Evolutionary conservation across 2,888 invertebrate species (phyloP).

Genomic region (Spodoptera littoralis): DNA sequence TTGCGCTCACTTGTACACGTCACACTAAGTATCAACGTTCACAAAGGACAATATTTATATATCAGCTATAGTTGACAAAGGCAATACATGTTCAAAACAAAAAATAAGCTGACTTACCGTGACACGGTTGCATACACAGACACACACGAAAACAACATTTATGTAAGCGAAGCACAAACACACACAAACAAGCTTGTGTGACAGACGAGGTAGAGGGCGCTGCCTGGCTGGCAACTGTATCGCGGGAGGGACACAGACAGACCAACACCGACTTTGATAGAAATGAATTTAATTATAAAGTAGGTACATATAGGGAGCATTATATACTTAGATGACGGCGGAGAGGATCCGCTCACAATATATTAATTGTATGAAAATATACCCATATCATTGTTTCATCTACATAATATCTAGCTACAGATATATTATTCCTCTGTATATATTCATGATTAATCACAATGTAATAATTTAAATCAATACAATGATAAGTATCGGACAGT

Average conservation of each 20-base stretch:
- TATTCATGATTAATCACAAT: constrained; percentile 51
- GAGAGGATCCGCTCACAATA: constrained; percentile 57
- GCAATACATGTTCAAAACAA: constrained; percentile 28
- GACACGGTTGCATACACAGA: constrained; percentile 49
- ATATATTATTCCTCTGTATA: constrained; percentile 50
- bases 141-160: constrained; percentile 47
- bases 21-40: no score
- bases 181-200: constrained; percentile 20
- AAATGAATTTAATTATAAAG: constrained; percentile 71
- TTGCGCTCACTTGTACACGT: constrained; percentile 5
- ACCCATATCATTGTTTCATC: constrained; percentile 59
- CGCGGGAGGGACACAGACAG: constrained; percentile 47
- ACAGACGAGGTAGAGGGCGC: neutral
- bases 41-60: no score
- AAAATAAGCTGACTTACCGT: constrained; percentile 59
- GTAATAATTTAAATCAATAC: constrained; percentile 50
- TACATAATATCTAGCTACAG: constrained; percentile 58
- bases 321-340: constrained; percentile 47
- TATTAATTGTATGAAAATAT: constrained; percentile 61
- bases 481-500: constrained; percentile 20
- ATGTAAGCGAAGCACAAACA: constrained; percentile 61
- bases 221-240: no score
- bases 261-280: constrained; percentile 65
- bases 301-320: constrained; percentile 66
- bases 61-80: no score